Evolutionary conservation across 2,113 vertebrate genomes (phyloP).

Genomic region (Callipepla californica): DNA sequence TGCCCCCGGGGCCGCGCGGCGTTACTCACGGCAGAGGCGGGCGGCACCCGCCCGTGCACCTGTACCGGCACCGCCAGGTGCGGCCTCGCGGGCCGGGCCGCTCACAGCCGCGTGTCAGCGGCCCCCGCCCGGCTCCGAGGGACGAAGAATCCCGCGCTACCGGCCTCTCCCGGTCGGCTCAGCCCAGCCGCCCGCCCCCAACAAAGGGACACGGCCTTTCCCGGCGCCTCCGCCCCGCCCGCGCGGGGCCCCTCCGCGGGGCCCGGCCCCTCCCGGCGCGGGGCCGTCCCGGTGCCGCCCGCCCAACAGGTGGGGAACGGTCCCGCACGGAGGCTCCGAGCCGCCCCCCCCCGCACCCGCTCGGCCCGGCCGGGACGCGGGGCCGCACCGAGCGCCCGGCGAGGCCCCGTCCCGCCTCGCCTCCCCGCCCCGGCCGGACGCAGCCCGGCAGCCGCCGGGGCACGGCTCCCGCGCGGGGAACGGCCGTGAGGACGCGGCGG

Average conservation of each 20-base stretch:
- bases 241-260: background rate
- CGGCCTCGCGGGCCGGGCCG: background rate
- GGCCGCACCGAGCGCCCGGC: too few species aligned
- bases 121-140: conserved; percentile 18
- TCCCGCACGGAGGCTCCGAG: background rate
- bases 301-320: too few species aligned
- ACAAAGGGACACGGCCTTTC: conserved; percentile 45
- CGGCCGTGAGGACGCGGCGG: background rate
- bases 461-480: background rate
- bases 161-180: background rate
- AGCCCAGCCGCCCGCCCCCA: background rate
- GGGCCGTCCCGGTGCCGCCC: too few species aligned
- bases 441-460: background rate
- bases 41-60: conserved; percentile 62
- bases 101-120: too few species aligned
- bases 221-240: background rate
- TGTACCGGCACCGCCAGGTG: conserved; percentile 26
- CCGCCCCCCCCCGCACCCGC: background rate
- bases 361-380: too few species aligned
- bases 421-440: background rate
- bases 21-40: background rate
- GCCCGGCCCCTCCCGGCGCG: too few species aligned
- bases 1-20: background rate
- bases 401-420: background rate
- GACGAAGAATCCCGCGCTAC: conserved; percentile 26